Evolutionary conservation across 2,113 vertebrate genomes (phyloP).

Genomic region (Mormyrus iriodes): DNA sequence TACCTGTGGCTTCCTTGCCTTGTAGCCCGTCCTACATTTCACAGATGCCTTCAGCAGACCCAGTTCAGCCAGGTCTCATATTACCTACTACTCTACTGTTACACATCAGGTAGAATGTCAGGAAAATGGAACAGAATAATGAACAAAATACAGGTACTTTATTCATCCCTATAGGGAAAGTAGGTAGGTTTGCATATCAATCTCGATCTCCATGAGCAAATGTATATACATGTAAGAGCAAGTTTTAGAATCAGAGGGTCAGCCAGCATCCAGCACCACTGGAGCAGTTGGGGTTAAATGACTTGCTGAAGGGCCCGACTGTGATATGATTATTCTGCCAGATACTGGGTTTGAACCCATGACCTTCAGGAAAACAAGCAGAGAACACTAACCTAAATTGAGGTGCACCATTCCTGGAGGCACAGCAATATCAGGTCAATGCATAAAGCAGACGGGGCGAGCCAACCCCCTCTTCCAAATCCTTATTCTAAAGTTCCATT

Average conservation of each 20-base stretch:
- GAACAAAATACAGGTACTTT: background rate
- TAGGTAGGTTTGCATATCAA: background rate
- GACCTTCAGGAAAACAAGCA: background rate
- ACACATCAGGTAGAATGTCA: slow-evolving; percentile 43
- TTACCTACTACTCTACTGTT: slow-evolving; percentile 49
- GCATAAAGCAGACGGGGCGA: background rate
- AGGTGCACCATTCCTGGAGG: background rate
- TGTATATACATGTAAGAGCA: background rate
- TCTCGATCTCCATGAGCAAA: background rate
- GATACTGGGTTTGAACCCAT: background rate
- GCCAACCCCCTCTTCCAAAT: background rate
- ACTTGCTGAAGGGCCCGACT: background rate
- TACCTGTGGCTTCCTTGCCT: slow-evolving; percentile 18
- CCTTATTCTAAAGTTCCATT: background rate
- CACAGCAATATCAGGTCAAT: background rate
- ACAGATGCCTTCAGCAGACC: slow-evolving; percentile 5
- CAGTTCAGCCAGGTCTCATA: slow-evolving; percentile 31
- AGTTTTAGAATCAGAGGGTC: background rate
- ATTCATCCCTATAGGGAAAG: background rate
- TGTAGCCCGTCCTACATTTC: slow-evolving; percentile 10
- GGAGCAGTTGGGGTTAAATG: background rate
- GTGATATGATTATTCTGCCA: background rate
- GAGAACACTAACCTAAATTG: background rate
- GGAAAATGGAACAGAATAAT: background rate
- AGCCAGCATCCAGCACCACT: background rate